Evolutionary conservation across 2,797 vertebrate genomes (phyloP), one percentile per base, ranked within the genome.

Genomic region (Crenichthys baileyi): DNA sequence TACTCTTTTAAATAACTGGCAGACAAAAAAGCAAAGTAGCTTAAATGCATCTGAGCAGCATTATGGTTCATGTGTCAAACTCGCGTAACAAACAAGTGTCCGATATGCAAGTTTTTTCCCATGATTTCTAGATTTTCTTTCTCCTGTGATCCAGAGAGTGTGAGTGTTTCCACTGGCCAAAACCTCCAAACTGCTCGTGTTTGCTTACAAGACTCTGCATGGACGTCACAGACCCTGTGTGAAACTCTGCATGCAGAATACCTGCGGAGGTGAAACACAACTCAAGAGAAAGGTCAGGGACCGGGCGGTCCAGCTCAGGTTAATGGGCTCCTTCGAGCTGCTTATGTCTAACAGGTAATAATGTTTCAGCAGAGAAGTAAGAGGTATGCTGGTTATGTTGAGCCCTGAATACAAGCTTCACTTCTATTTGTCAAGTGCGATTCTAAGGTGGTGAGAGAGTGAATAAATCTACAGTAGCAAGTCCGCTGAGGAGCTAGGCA

Each of bases 381-480:
- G 93, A 95, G 92, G 94, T 93, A 93, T 63, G 89, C 79, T 4
- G 90, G 91, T 93, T 90, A 90, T 85, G 83, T 79, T 91, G 79
- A 91, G 87, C 90, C 91, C 89, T 93, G 90, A 92, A 92, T 82
- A 82, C 6, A 72, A 90, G 83, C 75, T 80, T 79, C 71, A 61
- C 80, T 83, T 82, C 24, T 80, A 79, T 70, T 79, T 48, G 63
- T 61, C 63, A 16, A 73, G 77, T 78, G 80, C 87, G 79, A 87
- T 84, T 82, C 83, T 48, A 61, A 84, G 82, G 79, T 80, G 77
- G 65, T 82, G 76, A 83, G 48, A 79, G 71, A 84, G 67, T 39
- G 6, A 50, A 77, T 71, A 77, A 0, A 78, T 36, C 24, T 70
- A 77, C 56, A 71, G 24, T 65, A 50, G 44, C 3, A 79, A 61